Evolutionary conservation across 53 echinoderm and acorn worm genomes (phyloP), one percentile per base, ranked within the genome.

Genomic region (Patiria pectinifera): DNA sequence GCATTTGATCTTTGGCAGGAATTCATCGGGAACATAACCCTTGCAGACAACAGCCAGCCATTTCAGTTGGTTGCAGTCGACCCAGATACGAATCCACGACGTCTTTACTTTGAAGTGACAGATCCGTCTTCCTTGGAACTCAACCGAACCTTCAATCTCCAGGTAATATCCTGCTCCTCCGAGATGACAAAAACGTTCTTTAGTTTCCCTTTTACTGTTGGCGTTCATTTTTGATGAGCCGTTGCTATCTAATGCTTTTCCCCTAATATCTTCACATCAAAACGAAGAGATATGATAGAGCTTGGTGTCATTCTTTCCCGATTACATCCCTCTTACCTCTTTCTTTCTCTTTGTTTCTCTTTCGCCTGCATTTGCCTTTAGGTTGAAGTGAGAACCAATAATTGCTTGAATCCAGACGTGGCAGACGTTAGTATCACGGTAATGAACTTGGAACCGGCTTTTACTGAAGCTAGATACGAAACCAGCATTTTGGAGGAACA

Each of bases 21-120:
- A 35, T 80, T 80, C 16, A 5, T 16, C 45, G 90, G 90, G 47
- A 62, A 11, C 21, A 19, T 90, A 80, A 69, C 59, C 12, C 80
- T 90, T 10, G 15, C 11, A 5, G 81, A 90, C 11, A 21, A 45
- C 2, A 47, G 19, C 10, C 81, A 90, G 6, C 80, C 81, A 2
- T 90, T 90, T 46, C 45, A 62, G 69, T 21, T 90, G 45, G 22
- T 14, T 23, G 22, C 2, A 47, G 19, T 8, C 14, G 43, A 13
- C 48, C 21, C 10, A 24, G 47, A 44, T 1, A 46, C 21, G 11
- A 80, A 80, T 23, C 62, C 69, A 47, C 48, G 47, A 19, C 46
- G 8, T 1, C 6, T 90, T 9, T 35, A 23, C 21, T 90, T 90
- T 24, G 4, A 69, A 46, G 81, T 81, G 4, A 80, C 60, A 45